Percentiles rank a stretch among this genome's conserved stretches.
These are phyloP conservation scores for Argya squamiceps DNA, from an alignment of 2,797 vertebrate species.

Conservation along the genomic window DNA sequence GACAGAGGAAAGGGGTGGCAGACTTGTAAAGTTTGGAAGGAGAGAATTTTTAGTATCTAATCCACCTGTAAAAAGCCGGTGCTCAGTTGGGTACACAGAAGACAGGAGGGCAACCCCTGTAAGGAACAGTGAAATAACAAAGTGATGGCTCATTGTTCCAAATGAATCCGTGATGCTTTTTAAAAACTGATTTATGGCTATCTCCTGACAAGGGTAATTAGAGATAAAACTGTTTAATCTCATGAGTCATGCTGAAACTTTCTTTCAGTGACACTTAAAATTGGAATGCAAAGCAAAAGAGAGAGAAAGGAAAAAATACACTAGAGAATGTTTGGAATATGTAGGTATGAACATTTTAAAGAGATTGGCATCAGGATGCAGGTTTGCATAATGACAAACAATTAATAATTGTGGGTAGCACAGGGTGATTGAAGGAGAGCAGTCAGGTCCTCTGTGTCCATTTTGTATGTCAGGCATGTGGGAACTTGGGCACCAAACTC, in stretches of 20 bases:
- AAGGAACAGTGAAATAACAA: neutral
- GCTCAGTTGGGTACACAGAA: accelerated
- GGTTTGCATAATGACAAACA: neutral
- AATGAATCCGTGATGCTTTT: neutral
- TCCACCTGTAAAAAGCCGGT: neutral
- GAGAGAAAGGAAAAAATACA: accelerated
- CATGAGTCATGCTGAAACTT: neutral
- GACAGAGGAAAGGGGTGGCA: neutral
- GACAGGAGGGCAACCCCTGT: neutral
- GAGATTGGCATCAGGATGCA: neutral
- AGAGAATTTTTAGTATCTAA: neutral
- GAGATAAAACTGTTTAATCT: neutral
- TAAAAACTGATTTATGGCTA: neutral
- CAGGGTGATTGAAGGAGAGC: neutral
- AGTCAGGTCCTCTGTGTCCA: neutral
- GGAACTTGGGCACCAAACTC: neutral
- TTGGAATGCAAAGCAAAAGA: neutral
- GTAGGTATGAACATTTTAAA: neutral
- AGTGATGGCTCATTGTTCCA: accelerated
- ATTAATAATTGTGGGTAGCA: neutral
- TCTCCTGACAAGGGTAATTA: neutral
- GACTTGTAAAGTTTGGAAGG: neutral
- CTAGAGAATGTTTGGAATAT: neutral
- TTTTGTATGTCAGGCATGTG: neutral
- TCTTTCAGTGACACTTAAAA: neutral